phyloP scores from a whole-genome alignment of 2,888 invertebrate genomes.

The Sphaerophoria rueppellii region DNA sequence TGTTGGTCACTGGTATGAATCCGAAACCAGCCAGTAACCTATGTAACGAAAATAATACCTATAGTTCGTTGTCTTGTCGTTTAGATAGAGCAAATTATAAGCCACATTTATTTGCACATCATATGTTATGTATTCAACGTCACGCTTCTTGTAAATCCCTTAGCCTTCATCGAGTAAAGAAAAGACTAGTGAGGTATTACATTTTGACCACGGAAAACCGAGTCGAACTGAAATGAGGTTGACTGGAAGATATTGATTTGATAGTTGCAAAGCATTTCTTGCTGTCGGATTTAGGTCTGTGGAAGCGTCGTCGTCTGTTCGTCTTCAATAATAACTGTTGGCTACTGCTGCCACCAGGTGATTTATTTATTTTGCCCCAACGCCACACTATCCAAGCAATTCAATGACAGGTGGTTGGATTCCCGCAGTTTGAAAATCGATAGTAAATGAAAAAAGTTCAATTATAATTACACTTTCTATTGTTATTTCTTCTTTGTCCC shows the following conservation, averaged over 20 bases:
- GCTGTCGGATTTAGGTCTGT: constrained; percentile 55
- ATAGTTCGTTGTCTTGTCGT: neutral
- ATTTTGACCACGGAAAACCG: constrained; percentile 36
- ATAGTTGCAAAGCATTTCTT: constrained; percentile 27
- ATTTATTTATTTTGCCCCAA: constrained; percentile 32
- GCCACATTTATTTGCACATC: constrained; percentile 31
- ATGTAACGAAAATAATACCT: constrained; percentile 41
- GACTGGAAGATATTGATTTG: constrained; percentile 65
- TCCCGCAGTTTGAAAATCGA: constrained; percentile 23
- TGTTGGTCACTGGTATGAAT: too few species aligned
- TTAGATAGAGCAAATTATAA: constrained; percentile 9
- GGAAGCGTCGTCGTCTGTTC: constrained; percentile 25
- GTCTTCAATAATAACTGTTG: neutral
- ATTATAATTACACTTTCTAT: constrained; percentile 48
- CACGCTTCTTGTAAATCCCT: neutral
- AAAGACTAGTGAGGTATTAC: neutral
- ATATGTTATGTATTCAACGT: constrained; percentile 14
- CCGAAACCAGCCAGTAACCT: neutral
- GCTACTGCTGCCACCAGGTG: constrained; percentile 11
- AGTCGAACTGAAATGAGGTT: constrained; percentile 42
- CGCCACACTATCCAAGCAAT: constrained; percentile 33
- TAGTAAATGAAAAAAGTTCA: constrained; percentile 27
- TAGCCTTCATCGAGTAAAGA: neutral
- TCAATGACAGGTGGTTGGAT: constrained; percentile 50
- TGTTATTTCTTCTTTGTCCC: neutral